Evolutionary conservation across 30 jellyfish, hydroid and myxozoan genomes (phyloP), one percentile per base, ranked within the genome.

Genomic region (Pseudorhiza aurosa): DNA sequence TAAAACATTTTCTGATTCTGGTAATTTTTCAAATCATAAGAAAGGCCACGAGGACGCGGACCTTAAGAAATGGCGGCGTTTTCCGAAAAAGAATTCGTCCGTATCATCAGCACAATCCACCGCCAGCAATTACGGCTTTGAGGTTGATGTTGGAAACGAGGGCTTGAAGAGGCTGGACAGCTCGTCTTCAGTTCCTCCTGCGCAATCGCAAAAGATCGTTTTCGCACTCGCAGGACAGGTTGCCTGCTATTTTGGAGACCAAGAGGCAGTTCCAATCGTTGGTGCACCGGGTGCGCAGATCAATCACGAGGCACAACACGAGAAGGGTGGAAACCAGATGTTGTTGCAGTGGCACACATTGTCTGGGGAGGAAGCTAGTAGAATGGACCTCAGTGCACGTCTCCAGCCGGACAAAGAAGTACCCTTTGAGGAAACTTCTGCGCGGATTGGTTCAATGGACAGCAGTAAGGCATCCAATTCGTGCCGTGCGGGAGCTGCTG

Each of bases 1-100:
- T 0, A 58, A 60, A 31, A 35, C 72, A 1, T 82, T 82, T 45
- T 42, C 83, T 19, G 94, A 82, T 44, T 82, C 94, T 9, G 94
- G 94, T 3, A 82, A 82, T 59, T 82, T 82, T 55, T 68, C 85
- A 7, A 69, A 82, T 43, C 94, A 82, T 82, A 82, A 82, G 33
- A 44, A 37, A 37, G 56, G 57, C 47, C 94, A 82, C 58, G 27
- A 15, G 17, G 64, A 59, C 29, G 81, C 89, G 15, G 79, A 47
- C 2, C 25, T 29, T 42, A 30, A 35, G 9, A 70, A 45, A 29
- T 70, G 71, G 55, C 46, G 43, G 60, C 45, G 45, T 11, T 70
- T 36, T 27, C 83, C 71, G n/a, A 70, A 10, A 5, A 77, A 47
- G 64, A 25, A 30, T 2, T 7, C 32, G 2, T 4, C 37, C 14